Conservation (phyloP, 1,140 invertebrate genomes). For the Orussus abietinus region DNA sequence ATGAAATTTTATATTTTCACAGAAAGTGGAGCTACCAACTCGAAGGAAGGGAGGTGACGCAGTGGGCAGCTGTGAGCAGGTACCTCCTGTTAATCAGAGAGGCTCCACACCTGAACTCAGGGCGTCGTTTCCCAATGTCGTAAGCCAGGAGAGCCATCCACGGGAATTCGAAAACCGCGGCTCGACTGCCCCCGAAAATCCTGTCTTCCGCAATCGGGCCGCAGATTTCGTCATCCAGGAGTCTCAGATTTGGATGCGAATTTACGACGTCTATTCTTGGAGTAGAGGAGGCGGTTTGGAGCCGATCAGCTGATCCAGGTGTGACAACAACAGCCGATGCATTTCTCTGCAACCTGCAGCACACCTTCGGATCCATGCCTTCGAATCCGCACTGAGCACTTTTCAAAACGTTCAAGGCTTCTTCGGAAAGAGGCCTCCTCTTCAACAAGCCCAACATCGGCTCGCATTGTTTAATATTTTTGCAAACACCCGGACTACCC, state of each 20-base stretch:
- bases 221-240: conserved; percentile 42
- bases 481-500: conserved; percentile 11
- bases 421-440: conserved; percentile 28
- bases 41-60: conserved; percentile 50
- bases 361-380: conserved; percentile 48
- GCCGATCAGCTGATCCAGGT: too few species aligned
- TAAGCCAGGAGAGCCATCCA: conserved; percentile 60
- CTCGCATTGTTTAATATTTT: conserved; percentile 16
- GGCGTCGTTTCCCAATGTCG: conserved; percentile 44
- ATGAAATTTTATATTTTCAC: too few species aligned
- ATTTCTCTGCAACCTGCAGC: conserved; percentile 35
- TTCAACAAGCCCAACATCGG: conserved; percentile 7
- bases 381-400: conserved; percentile 48
- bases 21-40: too few species aligned
- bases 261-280: too few species aligned
- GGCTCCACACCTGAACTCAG: conserved; percentile 57
- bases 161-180: conserved; percentile 56
- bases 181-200: conserved; percentile 56
- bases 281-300: too few species aligned
- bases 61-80: conserved; percentile 66
- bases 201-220: conserved; percentile 38
- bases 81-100: conserved; percentile 60
- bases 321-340: too few species aligned
- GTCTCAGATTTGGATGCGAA: conserved; percentile 42
- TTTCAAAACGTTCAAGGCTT: conserved; percentile 34